Evolutionary conservation across 2,888 invertebrate genomes (phyloP).

Genomic region (Pegoplata infirma): DNA sequence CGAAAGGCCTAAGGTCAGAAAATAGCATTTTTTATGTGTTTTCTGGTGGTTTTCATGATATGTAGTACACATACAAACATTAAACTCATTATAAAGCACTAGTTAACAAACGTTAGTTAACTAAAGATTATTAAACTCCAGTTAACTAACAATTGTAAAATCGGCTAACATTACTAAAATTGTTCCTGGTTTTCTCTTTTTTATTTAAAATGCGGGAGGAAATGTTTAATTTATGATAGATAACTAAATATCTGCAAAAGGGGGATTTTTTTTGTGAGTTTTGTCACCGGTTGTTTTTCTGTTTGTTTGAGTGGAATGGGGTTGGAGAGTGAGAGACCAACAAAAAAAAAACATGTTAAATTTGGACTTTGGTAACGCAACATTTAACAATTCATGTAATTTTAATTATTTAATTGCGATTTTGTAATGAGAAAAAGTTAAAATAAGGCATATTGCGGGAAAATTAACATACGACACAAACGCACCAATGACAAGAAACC

Average conservation of each 20-base stretch:
- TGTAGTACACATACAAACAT: too few species aligned
- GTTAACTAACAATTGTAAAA: too few species aligned
- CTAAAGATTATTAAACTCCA: too few species aligned
- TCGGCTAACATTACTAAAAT: too few species aligned
- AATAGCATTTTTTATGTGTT: too few species aligned
- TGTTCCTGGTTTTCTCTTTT: background rate
- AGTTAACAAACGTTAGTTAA: too few species aligned
- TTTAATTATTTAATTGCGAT: background rate
- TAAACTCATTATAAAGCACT: too few species aligned
- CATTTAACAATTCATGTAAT: background rate
- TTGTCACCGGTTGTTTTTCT: background rate
- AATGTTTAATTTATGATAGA: conserved; percentile 2
- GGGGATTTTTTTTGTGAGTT: background rate
- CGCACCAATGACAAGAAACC: conserved; percentile 74
- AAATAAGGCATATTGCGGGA: conserved; percentile 1
- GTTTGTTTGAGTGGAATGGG: background rate
- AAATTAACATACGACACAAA: conserved; percentile 71
- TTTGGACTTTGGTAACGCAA: background rate
- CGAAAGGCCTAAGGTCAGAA: too few species aligned
- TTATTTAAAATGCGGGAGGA: conserved; percentile 11
- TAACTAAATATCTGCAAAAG: background rate
- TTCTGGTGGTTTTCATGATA: too few species aligned
- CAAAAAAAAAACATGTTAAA: background rate
- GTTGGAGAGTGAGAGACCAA: background rate
- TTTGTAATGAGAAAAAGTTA: background rate